Base-by-base conservation (phyloP, 2,797 vertebrate genomes). In the Squalus acanthias region DNA sequence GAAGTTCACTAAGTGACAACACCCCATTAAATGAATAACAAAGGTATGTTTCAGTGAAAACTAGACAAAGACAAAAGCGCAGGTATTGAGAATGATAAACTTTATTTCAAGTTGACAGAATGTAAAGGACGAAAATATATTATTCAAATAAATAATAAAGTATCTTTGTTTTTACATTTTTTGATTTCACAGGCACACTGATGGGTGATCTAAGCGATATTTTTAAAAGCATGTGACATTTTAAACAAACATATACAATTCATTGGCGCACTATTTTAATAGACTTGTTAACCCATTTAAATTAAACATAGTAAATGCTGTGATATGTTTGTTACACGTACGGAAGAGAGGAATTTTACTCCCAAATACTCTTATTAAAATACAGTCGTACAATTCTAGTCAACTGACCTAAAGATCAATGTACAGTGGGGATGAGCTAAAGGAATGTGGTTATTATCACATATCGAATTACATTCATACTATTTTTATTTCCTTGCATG, bases 401-500 rank as follows among this genome's bases (percentile, higher is more conserved):
- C n/a, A 79, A 79, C 65, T n/a, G n/a, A n/a, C n/a, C n/a, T n/a
- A n/a, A n/a, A n/a, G n/a, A n/a, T n/a, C n/a, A n/a, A n/a, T n/a
- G 29, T 29, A n/a, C 33, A 79, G 76, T 79, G 76, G 29, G 76
- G 76, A 15, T 15, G 65, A 67, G 13, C 65, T 67, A 67, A 67
- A 67, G 0, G 65, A 67, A 67, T 13, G 65, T 67, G 65, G 8
- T 13, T 67, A 17, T 67, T 67, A 17, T 17, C 13, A 67, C 65
- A 67, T 67, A 17, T 67, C 13, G 65, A 67, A 67, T 67, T 67
- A 13, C 13, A 67, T 67, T 67, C 13, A 76, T 6, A 76, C 0
- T 33, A 33, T 33, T 79, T 10, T 33, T 33, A n/a, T 10, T 85
- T 85, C 24, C 96, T 96, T 96, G 50, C 22, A 67, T 96, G 95